Percentiles rank a stretch among this genome's conserved stretches.
Evolutionary conservation across 2,888 invertebrate genomes (phyloP).

Genomic region (Tineola bisselliella): DNA sequence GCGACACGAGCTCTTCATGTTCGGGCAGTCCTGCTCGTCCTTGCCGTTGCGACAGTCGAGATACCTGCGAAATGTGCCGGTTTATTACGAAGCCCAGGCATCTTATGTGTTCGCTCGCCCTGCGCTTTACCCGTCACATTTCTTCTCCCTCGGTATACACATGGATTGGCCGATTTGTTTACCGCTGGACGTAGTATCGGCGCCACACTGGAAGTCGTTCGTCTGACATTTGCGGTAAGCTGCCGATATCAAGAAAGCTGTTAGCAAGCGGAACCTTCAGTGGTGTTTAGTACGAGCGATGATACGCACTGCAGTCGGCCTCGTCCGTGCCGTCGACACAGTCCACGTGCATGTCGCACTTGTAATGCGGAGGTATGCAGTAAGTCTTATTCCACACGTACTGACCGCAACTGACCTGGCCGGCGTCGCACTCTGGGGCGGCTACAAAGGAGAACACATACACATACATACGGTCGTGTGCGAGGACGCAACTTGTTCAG

Average conservation of each 20-base stretch:
- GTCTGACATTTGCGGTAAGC: slow-evolving; percentile 88
- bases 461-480: neutral
- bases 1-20: slow-evolving; percentile 70
- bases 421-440: slow-evolving; percentile 92
- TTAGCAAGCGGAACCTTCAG: too few relatives aligned
- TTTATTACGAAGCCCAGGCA: neutral
- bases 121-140: slow-evolving; percentile 79
- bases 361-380: slow-evolving; percentile 92
- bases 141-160: slow-evolving; percentile 88
- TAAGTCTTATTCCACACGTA: slow-evolving; percentile 96
- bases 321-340: slow-evolving; percentile 97
- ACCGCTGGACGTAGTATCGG: slow-evolving; percentile 60
- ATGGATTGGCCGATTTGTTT: slow-evolving; percentile 72
- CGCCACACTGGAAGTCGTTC: slow-evolving; percentile 89
- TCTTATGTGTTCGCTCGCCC: slow-evolving; percentile 15
- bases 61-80: too few relatives aligned
- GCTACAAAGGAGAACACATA: slow-evolving; percentile 68
- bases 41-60: slow-evolving; percentile 85
- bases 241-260: too few relatives aligned
- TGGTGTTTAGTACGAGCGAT: too few relatives aligned
- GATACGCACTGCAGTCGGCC: slow-evolving; percentile 91
- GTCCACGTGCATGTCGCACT: slow-evolving; percentile 95
- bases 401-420: slow-evolving; percentile 90
- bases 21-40: slow-evolving; percentile 82
- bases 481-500: too few relatives aligned